Percentiles rank a stretch among this genome's conserved stretches.
phyloP scores from a whole-genome alignment of 2,888 invertebrate genomes.

The Plagiodera versicolora region DNA sequence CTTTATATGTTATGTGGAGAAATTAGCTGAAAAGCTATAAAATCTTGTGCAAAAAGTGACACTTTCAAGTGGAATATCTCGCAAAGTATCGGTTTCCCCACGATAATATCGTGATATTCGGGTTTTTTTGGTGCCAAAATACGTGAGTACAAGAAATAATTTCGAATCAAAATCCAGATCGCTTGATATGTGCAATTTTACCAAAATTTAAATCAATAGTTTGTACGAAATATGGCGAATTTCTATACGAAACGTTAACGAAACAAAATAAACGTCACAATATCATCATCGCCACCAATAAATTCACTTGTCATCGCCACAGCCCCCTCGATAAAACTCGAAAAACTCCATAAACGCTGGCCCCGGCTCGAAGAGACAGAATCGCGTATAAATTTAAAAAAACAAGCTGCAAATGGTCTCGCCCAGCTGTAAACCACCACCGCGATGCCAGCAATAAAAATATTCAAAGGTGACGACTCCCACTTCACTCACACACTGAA shows the following conservation, averaged over 20 bases:
- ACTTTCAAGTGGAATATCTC: no score
- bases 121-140: no score
- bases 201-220: no score
- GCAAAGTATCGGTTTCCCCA: no score
- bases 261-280: not conserved
- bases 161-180: no score
- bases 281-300: not conserved
- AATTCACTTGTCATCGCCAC: not conserved
- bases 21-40: no score
- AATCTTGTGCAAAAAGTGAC: no score
- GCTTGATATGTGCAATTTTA: no score
- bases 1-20: no score
- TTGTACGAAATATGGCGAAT: no score
- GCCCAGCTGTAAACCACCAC: slow-evolving; percentile 42
- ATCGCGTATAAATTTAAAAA: slow-evolving; percentile 36
- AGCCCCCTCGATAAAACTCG: not conserved
- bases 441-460: slow-evolving; percentile 50
- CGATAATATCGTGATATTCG: no score
- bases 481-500: slow-evolving; percentile 53
- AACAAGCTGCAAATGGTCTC: slow-evolving; percentile 42
- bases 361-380: slow-evolving; percentile 11
- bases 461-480: slow-evolving; percentile 57
- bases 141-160: no score
- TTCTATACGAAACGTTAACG: not conserved
- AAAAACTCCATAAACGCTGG: slow-evolving; percentile 18